A percentile compares a stretch with the other conserved stretches of the same genome.
Conservation (phyloP, 2,113 vertebrate species). For the Scophthalmus maximus region DNA sequence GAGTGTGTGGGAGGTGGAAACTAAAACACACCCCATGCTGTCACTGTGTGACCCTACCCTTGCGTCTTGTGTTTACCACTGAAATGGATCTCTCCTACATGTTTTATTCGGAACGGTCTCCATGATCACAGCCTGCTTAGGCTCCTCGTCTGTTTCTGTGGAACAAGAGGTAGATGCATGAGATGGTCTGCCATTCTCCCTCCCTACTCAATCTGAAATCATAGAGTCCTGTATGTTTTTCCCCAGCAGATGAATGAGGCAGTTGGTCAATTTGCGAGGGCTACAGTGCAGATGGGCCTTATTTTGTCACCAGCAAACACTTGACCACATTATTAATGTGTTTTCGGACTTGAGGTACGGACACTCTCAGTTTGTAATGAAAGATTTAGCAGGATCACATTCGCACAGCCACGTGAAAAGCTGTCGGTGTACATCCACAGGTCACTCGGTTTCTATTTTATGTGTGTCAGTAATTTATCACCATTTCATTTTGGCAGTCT, state of each 20-base stretch:
- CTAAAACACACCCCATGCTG: constrained; percentile 74
- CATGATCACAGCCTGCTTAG: constrained; percentile 67
- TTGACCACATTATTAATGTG: constrained; percentile 24
- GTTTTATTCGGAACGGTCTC: constrained; percentile 44
- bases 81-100: constrained; percentile 55
- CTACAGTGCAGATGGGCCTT: constrained; percentile 11
- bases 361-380: constrained; percentile 34
- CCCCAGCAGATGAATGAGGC: constrained; percentile 31
- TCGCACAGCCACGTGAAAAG: constrained; percentile 7
- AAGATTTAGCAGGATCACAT: constrained; percentile 13
- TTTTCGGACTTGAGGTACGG: constrained; percentile 24
- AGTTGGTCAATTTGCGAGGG: constrained; percentile 25
- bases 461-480: not conserved
- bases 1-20: constrained; percentile 75
- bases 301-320: constrained; percentile 33
- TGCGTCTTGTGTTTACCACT: constrained; percentile 57
- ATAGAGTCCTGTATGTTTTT: constrained; percentile 25
- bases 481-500: not conserved
- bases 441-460: not conserved
- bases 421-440: constrained; percentile 1
- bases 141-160: constrained; percentile 47
- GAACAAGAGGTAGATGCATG: constrained; percentile 38
- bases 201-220: constrained; percentile 40
- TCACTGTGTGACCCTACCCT: constrained; percentile 61
- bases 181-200: constrained; percentile 35